Percentiles rank a stretch among this genome's conserved stretches.
These are phyloP conservation scores for Pasiphila rectangulata DNA, from an alignment of 2,888 invertebrate species.

Conservation along the genomic window DNA sequence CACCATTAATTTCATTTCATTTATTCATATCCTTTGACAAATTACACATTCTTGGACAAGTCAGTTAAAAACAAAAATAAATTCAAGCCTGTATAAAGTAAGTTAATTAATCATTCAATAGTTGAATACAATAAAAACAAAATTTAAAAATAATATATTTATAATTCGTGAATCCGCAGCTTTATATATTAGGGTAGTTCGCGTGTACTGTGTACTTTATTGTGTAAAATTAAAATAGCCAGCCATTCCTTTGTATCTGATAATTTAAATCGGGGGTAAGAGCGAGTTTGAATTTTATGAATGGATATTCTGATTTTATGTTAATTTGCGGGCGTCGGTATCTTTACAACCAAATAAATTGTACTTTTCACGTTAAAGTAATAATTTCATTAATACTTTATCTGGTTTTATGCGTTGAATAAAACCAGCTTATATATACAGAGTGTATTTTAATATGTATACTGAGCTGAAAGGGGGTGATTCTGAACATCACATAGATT, in stretches of 20 bases:
- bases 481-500: too few relatives aligned
- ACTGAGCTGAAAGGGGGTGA: too few relatives aligned
- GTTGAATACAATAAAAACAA: too few relatives aligned
- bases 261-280: slow-evolving; percentile 11
- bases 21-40: too few relatives aligned
- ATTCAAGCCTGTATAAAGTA: too few relatives aligned
- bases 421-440: not conserved
- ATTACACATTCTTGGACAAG: too few relatives aligned
- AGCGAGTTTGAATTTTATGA: not conserved
- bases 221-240: slow-evolving; percentile 18
- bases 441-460: too few relatives aligned
- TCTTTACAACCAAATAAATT: slow-evolving; percentile 2
- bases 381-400: slow-evolving; percentile 2
- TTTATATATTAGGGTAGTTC: slow-evolving; percentile 20
- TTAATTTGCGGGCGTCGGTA: slow-evolving; percentile 2
- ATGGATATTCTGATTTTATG: slow-evolving; percentile 12
- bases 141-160: too few relatives aligned
- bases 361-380: not conserved
- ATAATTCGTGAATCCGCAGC: too few relatives aligned
- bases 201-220: slow-evolving; percentile 13
- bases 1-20: too few relatives aligned
- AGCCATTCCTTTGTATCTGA: slow-evolving; percentile 16
- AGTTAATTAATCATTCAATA: too few relatives aligned
- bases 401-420: not conserved
- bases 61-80: too few relatives aligned